Base-by-base conservation (phyloP, 2,797 vertebrate species). In the Eleutherodactylus coqui region DNA sequence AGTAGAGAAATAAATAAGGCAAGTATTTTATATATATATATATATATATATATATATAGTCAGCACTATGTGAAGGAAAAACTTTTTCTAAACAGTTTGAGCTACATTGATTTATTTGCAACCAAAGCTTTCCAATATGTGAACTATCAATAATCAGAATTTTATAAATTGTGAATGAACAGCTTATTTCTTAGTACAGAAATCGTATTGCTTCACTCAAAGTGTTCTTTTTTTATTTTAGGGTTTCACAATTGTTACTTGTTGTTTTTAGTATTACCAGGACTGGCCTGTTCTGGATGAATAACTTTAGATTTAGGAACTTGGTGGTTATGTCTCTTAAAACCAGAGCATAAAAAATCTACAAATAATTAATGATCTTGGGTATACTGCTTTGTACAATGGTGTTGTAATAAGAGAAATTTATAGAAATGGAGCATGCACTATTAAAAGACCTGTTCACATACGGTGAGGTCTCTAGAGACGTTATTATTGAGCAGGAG, bases 371-470 rank as follows among this genome's bases (percentile, higher is more conserved):
- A 69, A 81, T 81, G 79, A 16, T 36, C 21, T 64, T 17, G 24
- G 29, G 27, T 51, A 38, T 36, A 47, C 4, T 36, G 11, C 32
- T 51, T 43, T 62, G 77, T 79, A 62, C 36, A 27, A 21, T 82
- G 64, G 47, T 43, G 13, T 47, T 32, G 60, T 69, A 83, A 60
- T 43, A n/a, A 32, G 62, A 49, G 79, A 58, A 80, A 80, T 82
- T 82, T 53, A 70, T 27, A 47, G 29, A 53, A 70, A 53, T 82
- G 60, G 45, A 82, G 79, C 43, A 70, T 69, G 62, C 45, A 70
- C 64, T 82, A 55, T 55, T 58, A 55, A 38, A 36, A 16, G 13
- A 49, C 60, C 29, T 49, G n/a, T 29, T 69, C 62, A 16, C 24
- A 27, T 73, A 79, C 11, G 13, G 24, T 10, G 16, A 0, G 34